Conservation (phyloP, 2,113 vertebrate genomes). For the Maylandia zebra region DNA sequence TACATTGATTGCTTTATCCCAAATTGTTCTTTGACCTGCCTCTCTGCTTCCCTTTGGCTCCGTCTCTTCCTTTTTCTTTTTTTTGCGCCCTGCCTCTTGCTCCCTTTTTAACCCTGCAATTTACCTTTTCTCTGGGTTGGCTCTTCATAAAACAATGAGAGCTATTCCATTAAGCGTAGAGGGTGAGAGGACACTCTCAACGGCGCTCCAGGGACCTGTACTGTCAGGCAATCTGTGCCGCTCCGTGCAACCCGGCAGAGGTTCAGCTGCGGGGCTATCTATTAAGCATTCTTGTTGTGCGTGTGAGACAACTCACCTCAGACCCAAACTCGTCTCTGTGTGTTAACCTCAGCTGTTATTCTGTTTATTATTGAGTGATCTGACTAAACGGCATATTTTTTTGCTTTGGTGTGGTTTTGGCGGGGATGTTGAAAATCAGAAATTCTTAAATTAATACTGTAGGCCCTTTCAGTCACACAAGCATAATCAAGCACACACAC, state of each 20-base stretch:
- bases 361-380: slow-evolving; percentile 19
- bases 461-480: background rate
- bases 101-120: slow-evolving; percentile 42
- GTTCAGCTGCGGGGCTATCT: slow-evolving; percentile 36
- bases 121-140: slow-evolving; percentile 37
- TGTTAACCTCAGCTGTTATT: slow-evolving; percentile 33
- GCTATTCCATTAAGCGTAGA: slow-evolving; percentile 55
- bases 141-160: slow-evolving; percentile 64
- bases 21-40: background rate
- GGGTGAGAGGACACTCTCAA: slow-evolving; percentile 56
- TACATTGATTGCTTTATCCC: background rate
- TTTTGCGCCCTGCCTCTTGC: background rate
- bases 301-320: slow-evolving; percentile 26
- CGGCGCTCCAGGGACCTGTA: slow-evolving; percentile 40
- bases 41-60: background rate
- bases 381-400: background rate
- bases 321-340: slow-evolving; percentile 14
- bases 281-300: slow-evolving; percentile 49
- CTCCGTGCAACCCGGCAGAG: slow-evolving; percentile 21
- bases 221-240: slow-evolving; percentile 54
- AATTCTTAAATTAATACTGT: slow-evolving; percentile 14
- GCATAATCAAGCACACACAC: slow-evolving; percentile 34
- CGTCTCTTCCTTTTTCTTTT: background rate
- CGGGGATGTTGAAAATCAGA: background rate
- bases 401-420: background rate